Conservation (phyloP, 1,140 invertebrate genomes). For the Achatina immaculata region DNA sequence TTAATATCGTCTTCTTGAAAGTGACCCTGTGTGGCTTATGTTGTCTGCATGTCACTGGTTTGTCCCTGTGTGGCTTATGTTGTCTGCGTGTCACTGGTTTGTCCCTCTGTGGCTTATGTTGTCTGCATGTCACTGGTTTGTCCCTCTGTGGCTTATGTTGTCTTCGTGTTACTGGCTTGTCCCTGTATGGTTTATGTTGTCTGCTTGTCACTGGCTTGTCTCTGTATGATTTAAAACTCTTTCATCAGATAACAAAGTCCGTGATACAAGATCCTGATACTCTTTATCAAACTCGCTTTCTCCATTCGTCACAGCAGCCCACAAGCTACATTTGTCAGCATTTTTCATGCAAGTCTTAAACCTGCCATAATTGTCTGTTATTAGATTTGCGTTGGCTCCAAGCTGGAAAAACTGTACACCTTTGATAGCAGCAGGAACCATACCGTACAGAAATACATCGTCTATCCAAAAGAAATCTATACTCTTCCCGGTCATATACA, state of each 20-base stretch:
- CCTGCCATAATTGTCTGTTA: not conserved
- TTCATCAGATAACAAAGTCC: not conserved
- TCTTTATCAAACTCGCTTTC: not conserved
- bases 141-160: too few species aligned
- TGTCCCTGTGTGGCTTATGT: too few species aligned
- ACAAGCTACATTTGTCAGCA: not conserved
- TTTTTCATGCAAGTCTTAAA: not conserved
- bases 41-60: too few species aligned
- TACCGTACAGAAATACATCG: conserved; percentile 70
- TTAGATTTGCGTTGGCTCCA: not conserved
- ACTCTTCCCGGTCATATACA: conserved; percentile 59
- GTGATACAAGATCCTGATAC: not conserved
- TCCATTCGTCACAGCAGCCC: conserved; percentile 10
- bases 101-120: too few species aligned
- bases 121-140: too few species aligned
- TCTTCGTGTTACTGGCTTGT: too few species aligned
- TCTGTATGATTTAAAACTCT: not conserved
- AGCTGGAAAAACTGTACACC: conserved; percentile 1
- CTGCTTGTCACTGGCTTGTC: too few species aligned
- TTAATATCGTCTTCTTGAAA: too few species aligned
- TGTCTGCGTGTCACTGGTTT: too few species aligned
- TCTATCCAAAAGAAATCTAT: conserved; percentile 70
- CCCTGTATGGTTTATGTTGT: too few species aligned
- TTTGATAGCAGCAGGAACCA: conserved; percentile 48
- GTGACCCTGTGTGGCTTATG: too few species aligned